A percentile compares a stretch with the other conserved stretches of the same genome.
phyloP scores from a whole-genome alignment of 2,888 invertebrate species.

The Quadroppia sp. region DNA sequence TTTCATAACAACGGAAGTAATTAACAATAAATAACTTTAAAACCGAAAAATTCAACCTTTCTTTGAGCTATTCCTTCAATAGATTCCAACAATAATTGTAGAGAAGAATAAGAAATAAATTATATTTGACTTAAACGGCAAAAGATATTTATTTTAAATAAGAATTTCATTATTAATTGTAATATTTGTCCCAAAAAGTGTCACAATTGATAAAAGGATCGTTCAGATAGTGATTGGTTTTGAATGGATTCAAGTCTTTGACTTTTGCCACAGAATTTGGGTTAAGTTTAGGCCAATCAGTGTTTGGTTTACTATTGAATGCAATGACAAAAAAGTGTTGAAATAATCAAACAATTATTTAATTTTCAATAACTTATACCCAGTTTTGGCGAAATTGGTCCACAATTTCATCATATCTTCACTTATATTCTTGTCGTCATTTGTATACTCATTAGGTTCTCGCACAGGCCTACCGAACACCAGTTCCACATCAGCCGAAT shows the following conservation, averaged over 20 bases:
- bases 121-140: too few species aligned
- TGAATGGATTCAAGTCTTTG: not conserved
- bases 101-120: too few species aligned
- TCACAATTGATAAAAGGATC: too few species aligned
- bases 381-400: conserved; percentile 40
- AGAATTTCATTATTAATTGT: too few species aligned
- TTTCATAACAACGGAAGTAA: too few species aligned
- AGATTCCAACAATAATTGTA: too few species aligned
- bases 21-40: too few species aligned
- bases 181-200: too few species aligned
- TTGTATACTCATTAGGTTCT: not conserved
- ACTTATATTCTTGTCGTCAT: not conserved
- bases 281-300: not conserved
- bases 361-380: not conserved
- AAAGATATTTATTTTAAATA: too few species aligned
- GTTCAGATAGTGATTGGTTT: not conserved
- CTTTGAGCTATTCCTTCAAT: too few species aligned
- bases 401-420: conserved; percentile 28
- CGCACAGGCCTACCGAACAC: not conserved
- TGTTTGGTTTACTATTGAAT: not conserved
- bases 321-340: not conserved
- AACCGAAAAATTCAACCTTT: too few species aligned
- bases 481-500: not conserved
- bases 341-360: not conserved
- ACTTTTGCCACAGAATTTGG: not conserved